Base-by-base conservation (phyloP, 1,140 invertebrate genomes). In the Hycleus phaleratus region DNA sequence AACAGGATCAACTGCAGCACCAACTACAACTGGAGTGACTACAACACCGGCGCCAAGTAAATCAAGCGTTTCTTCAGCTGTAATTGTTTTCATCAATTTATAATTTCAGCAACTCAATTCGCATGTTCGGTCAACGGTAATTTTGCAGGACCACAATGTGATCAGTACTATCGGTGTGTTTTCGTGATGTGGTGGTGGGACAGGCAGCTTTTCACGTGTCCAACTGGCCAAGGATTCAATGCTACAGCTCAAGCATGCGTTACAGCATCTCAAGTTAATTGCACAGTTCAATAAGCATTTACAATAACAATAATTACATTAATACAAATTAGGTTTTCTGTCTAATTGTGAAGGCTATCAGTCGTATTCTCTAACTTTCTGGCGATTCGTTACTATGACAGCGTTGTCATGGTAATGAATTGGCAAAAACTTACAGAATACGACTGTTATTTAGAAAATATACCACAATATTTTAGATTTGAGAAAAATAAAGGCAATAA, bases 121-220 rank as follows among this genome's bases (percentile, higher is more conserved):
- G 26, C 11, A 12, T 52, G 49, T n/a, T 26, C 42, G 25, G 5
- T 10, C 40, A 52, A 39, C 24, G 49, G 49, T 26, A 42, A 43
- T 11, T 52, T 25, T 8, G 38, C 49, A 6, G 49, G 38, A 24
- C 49, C 39, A 10, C 7, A 9, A 38, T 53, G 51, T 18, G n/a
- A 46, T 18, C 51, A 53, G n/a, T 53, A 53, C 26, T 53, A 53
- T 12, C 25, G 46, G 18, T 53, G 51, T 26, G 42, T 45, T 4
- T 9, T 2, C 2, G 51, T 53, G 26, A 53, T 44, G 40, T 53
- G 51, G 51, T 53, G 51, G 51, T 53, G 42, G 42, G 43, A 46
- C 8, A 38, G 46, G 26, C 40, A 38, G 32, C 25, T 53, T 3
- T 32, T 12, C 32, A 24, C 38, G 12, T 53, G 51, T 25, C 25